phyloP scores from a whole-genome alignment of 1,140 invertebrate genomes.

The Drosophila gunungcola region DNA sequence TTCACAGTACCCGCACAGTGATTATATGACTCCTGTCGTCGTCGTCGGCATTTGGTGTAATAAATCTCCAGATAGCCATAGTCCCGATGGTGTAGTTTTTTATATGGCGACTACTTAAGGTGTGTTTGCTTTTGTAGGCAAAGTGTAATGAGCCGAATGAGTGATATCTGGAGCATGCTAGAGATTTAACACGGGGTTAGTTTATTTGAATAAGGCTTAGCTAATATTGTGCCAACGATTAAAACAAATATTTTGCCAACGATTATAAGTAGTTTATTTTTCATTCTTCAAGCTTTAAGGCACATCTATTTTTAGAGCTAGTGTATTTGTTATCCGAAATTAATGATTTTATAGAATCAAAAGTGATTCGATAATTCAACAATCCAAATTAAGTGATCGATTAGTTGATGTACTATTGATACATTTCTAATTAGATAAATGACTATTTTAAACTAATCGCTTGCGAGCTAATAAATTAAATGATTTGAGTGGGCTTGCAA shows the following conservation, averaged over 20 bases:
- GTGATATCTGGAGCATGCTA: not conserved
- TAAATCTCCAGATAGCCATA: slow-evolving; percentile 67
- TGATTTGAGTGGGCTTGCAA: no score
- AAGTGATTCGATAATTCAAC: slow-evolving; percentile 4
- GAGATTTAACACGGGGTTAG: not conserved
- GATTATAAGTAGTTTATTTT: not conserved
- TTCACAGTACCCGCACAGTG: slow-evolving; percentile 11
- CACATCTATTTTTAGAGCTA: not conserved
- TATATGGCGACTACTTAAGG: slow-evolving; percentile 41
- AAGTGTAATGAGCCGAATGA: slow-evolving; percentile 7
- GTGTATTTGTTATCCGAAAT: no score
- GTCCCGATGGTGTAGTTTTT: slow-evolving; percentile 25
- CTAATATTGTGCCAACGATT: slow-evolving; percentile 8
- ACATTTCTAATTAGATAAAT: not conserved
- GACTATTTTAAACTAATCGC: not conserved
- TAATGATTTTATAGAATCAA: not conserved
- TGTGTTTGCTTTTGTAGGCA: slow-evolving; percentile 28
- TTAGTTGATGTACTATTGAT: not conserved
- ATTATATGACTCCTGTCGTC: slow-evolving; percentile 26
- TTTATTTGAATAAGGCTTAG: not conserved
- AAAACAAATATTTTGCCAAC: not conserved
- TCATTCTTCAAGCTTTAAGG: not conserved
- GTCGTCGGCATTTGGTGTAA: slow-evolving; percentile 33
- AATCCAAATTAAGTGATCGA: slow-evolving; percentile 5
- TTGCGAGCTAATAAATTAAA: not conserved